Evolutionary conservation across 2,888 invertebrate species (phyloP).

Genomic region (Parochlus steinenii): DNA sequence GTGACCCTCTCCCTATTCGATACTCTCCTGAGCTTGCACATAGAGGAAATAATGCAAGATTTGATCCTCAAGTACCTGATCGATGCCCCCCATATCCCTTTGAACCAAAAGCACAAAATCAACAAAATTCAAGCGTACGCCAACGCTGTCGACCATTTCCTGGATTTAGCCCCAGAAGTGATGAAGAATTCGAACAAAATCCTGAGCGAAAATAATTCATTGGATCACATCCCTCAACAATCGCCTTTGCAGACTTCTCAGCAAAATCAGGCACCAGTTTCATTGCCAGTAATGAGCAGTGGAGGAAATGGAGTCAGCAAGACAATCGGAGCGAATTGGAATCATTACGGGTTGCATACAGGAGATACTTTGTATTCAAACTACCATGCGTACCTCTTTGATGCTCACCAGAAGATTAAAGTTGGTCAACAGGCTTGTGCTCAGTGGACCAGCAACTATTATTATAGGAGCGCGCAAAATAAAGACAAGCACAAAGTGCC

Average conservation of each 20-base stretch:
- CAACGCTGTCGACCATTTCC: slow-evolving; percentile 56
- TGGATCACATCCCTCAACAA: slow-evolving; percentile 12
- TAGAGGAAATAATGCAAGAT: slow-evolving; percentile 92
- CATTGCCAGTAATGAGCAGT: slow-evolving; percentile 13
- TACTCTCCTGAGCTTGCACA: slow-evolving; percentile 77
- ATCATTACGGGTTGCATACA: slow-evolving; percentile 34
- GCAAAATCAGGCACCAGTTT: slow-evolving; percentile 16
- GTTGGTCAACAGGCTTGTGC: slow-evolving; percentile 56
- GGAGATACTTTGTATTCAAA: slow-evolving; percentile 59
- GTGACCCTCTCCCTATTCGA: slow-evolving; percentile 83
- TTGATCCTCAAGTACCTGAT: slow-evolving; percentile 71
- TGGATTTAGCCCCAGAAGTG: slow-evolving; percentile 49
- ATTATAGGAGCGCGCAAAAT: slow-evolving; percentile 32
- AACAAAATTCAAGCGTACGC: slow-evolving; percentile 56
- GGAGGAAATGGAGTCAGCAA: slow-evolving; percentile 22
- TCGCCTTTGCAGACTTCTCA: no score
- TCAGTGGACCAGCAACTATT: slow-evolving; percentile 67
- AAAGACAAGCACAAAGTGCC: slow-evolving; percentile 18
- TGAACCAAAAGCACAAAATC: slow-evolving; percentile 56
- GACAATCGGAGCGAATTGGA: slow-evolving; percentile 35
- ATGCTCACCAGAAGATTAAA: slow-evolving; percentile 62
- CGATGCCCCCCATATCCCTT: slow-evolving; percentile 56
- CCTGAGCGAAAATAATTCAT: slow-evolving; percentile 11
- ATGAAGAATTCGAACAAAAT: slow-evolving; percentile 22
- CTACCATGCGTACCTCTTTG: slow-evolving; percentile 72